phyloP scores from a whole-genome alignment of 1,140 invertebrate species.

The Drosophila truncata region DNA sequence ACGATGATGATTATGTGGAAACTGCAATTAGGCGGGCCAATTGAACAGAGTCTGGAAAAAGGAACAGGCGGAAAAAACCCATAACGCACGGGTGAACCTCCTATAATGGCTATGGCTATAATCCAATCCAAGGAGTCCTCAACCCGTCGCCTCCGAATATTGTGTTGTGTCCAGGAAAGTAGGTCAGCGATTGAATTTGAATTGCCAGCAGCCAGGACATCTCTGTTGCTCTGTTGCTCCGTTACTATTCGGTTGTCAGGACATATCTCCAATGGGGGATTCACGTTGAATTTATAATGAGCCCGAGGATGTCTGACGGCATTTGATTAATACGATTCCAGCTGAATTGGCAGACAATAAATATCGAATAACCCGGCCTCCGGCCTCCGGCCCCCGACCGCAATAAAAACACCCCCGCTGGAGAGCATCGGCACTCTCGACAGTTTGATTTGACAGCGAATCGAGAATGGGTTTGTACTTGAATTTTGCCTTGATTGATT shows the following conservation, averaged over 20 bases:
- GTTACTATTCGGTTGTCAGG: conserved; percentile 60
- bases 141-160: conserved; percentile 10
- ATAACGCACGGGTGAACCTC: conserved; percentile 26
- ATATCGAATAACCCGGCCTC: conserved; percentile 45
- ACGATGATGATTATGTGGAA: conserved; percentile 42
- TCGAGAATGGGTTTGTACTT: conserved; percentile 21
- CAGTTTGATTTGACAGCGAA: conserved; percentile 58
- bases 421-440: conserved; percentile 11
- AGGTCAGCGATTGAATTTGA: conserved; percentile 76
- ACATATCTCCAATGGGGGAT: conserved; percentile 15
- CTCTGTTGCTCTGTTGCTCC: conserved; percentile 36
- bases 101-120: not conserved
- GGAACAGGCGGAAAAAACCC: not conserved
- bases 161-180: conserved; percentile 55
- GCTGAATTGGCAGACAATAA: conserved; percentile 50
- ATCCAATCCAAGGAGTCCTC: conserved; percentile 6
- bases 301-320: conserved; percentile 38
- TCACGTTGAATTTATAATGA: conserved; percentile 62
- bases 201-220: conserved; percentile 57
- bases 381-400: conserved; percentile 6
- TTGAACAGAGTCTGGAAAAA: conserved; percentile 15
- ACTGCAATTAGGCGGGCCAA: conserved; percentile 43
- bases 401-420: conserved; percentile 28
- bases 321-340: conserved; percentile 60
- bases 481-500: conserved; percentile 54